These are phyloP conservation scores for Diaperis boleti DNA, from an alignment of 2,888 invertebrate species.

Conservation along the genomic window DNA sequence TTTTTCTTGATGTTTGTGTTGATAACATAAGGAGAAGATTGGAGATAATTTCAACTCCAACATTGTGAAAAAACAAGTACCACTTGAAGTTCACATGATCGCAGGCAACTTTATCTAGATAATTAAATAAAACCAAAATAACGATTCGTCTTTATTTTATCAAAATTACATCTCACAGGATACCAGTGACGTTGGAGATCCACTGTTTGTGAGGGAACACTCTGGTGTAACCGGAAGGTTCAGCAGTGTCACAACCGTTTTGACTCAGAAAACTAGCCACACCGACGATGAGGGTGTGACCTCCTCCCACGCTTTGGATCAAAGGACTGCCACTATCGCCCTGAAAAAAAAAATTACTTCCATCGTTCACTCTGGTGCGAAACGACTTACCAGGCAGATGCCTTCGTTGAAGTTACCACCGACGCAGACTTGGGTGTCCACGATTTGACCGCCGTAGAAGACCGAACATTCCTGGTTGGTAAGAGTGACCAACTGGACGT, in stretches of 20 bases:
- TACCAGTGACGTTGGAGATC: constrained; percentile 26
- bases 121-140: too few species aligned
- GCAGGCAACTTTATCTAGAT: too few species aligned
- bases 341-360: constrained; percentile 9
- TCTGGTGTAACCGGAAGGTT: constrained; percentile 34
- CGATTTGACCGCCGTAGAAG: background rate
- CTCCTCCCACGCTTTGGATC: constrained; percentile 14
- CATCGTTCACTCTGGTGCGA: background rate
- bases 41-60: too few species aligned
- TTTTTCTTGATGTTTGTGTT: too few species aligned
- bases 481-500: constrained; percentile 13
- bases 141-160: too few species aligned
- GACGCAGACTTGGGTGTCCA: constrained; percentile 22
- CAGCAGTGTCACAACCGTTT: constrained; percentile 22
- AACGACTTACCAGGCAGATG: constrained; percentile 19
- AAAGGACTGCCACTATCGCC: constrained; percentile 37
- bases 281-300: constrained; percentile 21
- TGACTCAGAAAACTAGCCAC: constrained; percentile 31
- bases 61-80: too few species aligned
- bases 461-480: constrained; percentile 17
- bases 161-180: too few species aligned
- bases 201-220: constrained; percentile 22
- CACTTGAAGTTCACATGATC: too few species aligned
- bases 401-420: constrained; percentile 21
- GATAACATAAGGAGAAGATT: too few species aligned